Conservation (phyloP, 2,797 vertebrate genomes). For the Peromyscus nudipes region DNA sequence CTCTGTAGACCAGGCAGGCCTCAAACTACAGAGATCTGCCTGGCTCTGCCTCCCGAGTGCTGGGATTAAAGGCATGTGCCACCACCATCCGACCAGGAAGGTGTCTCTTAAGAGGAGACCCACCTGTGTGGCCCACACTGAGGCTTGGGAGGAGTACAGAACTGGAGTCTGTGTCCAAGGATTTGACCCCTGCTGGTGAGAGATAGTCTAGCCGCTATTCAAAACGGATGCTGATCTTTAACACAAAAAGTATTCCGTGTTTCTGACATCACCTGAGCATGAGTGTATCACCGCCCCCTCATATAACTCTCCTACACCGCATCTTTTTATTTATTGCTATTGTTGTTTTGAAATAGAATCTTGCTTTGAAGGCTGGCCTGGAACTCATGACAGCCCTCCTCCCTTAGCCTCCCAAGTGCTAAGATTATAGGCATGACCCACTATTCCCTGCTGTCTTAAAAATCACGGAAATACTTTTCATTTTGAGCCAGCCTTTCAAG, state of each 20-base stretch:
- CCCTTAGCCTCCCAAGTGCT: background rate
- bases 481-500: background rate
- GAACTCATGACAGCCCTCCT: background rate
- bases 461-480: too few species aligned
- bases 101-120: background rate
- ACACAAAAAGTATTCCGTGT: background rate
- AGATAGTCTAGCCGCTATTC: background rate
- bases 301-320: fast-evolving
- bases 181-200: background rate
- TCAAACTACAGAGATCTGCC: too few species aligned
- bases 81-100: too few species aligned
- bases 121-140: background rate
- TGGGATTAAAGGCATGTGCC: too few species aligned
- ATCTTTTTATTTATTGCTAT: background rate
- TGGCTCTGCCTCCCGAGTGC: too few species aligned
- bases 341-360: background rate
- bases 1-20: too few species aligned
- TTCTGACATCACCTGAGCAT: fast-evolving
- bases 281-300: fast-evolving
- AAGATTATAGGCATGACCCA: background rate
- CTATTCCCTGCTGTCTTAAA: background rate
- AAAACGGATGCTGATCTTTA: background rate
- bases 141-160: background rate
- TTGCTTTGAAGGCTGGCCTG: background rate
- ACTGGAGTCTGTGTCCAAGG: background rate